These are phyloP conservation scores for Melipona quadrifasciata DNA, from an alignment of 1,140 invertebrate species.

Conservation along the genomic window DNA sequence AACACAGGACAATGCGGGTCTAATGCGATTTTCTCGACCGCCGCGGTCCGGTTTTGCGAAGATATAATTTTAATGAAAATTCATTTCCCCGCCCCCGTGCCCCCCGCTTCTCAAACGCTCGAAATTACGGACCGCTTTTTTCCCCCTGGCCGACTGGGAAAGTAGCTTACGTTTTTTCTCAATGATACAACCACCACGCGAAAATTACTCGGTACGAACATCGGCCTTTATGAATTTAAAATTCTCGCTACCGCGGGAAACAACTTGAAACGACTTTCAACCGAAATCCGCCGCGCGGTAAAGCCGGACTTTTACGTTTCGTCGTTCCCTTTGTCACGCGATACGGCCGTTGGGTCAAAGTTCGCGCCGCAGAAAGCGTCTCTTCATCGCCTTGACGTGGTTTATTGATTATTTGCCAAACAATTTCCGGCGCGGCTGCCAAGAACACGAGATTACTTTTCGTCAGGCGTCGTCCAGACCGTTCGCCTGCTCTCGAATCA, in stretches of 20 bases:
- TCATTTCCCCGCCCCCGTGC: background rate
- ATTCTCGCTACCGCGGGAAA: background rate
- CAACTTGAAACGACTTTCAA: background rate
- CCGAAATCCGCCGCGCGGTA: background rate
- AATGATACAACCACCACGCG: background rate
- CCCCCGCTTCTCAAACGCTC: background rate
- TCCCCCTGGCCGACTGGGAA: no score
- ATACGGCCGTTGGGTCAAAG: background rate
- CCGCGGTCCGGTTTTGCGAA: background rate
- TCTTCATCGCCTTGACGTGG: no score
- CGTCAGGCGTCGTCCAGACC: no score
- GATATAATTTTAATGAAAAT: slow-evolving; percentile 5
- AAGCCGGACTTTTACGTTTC: background rate
- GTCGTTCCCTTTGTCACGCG: background rate
- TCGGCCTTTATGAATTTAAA: background rate
- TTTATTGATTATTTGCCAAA: slow-evolving; percentile 7
- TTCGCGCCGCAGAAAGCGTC: background rate
- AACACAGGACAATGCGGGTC: background rate
- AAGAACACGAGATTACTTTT: background rate
- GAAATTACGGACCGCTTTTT: no score
- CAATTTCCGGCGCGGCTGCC: background rate
- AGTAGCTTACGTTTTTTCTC: background rate
- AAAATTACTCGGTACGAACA: background rate
- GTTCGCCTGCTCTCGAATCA: background rate
- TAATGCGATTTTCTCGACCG: background rate